Conservation (phyloP, 1,140 invertebrate genomes). For the Drosophila aff. region DNA sequence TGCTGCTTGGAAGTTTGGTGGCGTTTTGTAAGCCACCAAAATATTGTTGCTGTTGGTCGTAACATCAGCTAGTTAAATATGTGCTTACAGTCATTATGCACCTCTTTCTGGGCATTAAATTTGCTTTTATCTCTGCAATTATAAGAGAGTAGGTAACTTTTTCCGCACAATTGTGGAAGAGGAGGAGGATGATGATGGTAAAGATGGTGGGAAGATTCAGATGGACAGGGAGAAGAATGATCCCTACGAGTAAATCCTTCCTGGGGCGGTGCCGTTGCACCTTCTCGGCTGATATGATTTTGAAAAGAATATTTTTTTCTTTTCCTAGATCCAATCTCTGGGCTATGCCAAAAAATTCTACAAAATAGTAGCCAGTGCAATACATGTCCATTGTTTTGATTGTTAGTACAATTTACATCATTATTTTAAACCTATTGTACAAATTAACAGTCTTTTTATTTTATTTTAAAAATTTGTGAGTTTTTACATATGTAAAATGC, state of each 20-base stretch:
- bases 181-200: not conserved
- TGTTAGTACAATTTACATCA: not conserved
- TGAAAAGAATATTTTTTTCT: not conserved
- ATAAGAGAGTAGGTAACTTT: slow-evolving; percentile 28
- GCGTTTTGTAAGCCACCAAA: slow-evolving; percentile 41
- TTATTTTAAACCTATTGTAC: not conserved
- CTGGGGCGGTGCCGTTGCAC: not conserved
- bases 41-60: slow-evolving; percentile 41
- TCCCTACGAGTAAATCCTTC: not conserved
- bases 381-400: not conserved
- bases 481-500: not conserved
- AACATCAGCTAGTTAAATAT: slow-evolving; percentile 44
- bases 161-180: not conserved
- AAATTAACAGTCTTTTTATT: slow-evolving; percentile 3
- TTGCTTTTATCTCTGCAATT: slow-evolving; percentile 29
- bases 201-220: not conserved
- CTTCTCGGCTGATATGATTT: not conserved
- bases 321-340: not conserved
- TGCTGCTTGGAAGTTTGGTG: slow-evolving; percentile 48
- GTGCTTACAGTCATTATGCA: slow-evolving; percentile 55
- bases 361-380: not conserved
- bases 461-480: not conserved
- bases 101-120: slow-evolving; percentile 52
- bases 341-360: not conserved
- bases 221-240: not conserved